Percentiles rank a stretch among this genome's conserved stretches.
Evolutionary conservation across 2,888 invertebrate species (phyloP).

Genomic region (Calameuta pallipes): DNA sequence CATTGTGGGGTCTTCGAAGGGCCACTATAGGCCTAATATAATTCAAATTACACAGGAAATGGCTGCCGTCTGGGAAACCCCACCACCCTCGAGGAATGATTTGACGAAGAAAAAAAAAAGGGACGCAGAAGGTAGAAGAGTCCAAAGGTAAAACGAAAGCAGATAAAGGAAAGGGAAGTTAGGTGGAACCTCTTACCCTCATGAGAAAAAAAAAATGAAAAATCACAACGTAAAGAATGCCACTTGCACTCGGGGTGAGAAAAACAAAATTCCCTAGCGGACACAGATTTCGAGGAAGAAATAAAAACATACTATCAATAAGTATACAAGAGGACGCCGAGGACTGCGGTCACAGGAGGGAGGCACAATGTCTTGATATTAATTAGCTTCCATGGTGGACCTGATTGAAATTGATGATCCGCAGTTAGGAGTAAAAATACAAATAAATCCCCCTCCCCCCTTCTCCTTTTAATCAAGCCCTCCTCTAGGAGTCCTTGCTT

Average conservation of each 20-base stretch:
- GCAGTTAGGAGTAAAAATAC: constrained; percentile 5
- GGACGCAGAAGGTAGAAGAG: not conserved
- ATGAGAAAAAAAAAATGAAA: not conserved
- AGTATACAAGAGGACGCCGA: not conserved
- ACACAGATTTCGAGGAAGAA: not conserved
- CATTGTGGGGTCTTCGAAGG: constrained; percentile 14
- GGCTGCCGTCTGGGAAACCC: constrained; percentile 21
- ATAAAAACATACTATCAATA: not conserved
- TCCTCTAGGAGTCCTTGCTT: not conserved
- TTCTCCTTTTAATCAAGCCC: not conserved
- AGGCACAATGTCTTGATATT: not conserved
- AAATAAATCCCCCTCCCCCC: not conserved
- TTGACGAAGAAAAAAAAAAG: not conserved
- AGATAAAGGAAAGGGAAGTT: not conserved
- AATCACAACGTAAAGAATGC: not conserved
- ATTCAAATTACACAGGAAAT: constrained; percentile 27
- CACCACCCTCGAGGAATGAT: constrained; percentile 10
- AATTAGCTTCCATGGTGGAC: constrained; percentile 5
- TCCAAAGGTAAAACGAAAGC: not conserved
- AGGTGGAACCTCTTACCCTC: not conserved
- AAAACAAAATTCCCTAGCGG: not conserved
- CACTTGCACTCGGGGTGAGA: constrained; percentile 2
- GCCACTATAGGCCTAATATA: constrained; percentile 23
- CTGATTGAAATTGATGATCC: constrained; percentile 9
- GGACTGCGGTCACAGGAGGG: not conserved